These are phyloP conservation scores for Echeneis naucrates DNA, from an alignment of 2,797 vertebrate genomes.

Conservation along the genomic window DNA sequence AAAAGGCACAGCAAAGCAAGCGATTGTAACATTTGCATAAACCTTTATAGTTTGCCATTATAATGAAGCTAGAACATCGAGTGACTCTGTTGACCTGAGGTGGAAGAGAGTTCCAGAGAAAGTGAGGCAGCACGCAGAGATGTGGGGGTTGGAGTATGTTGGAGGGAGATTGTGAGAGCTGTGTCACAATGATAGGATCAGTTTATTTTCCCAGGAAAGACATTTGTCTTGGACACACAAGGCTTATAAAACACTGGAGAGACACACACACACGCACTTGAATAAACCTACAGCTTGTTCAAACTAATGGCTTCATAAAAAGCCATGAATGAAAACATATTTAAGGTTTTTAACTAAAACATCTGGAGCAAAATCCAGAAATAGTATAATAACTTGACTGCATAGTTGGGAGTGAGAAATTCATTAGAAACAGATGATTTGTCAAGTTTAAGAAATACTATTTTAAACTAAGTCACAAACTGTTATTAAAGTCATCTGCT, in stretches of 20 bases:
- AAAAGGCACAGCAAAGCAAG: too few species aligned
- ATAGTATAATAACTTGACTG: too few species aligned
- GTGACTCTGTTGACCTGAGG: constrained; percentile 55
- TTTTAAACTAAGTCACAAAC: too few species aligned
- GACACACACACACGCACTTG: too few species aligned
- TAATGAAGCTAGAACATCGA: not conserved
- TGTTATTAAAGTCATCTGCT: not conserved
- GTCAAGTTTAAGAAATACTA: too few species aligned
- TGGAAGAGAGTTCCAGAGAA: constrained; percentile 1
- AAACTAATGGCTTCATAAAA: not conserved
- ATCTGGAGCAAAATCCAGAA: too few species aligned
- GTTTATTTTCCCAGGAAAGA: not conserved
- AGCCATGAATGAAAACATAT: not conserved
- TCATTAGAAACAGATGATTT: too few species aligned
- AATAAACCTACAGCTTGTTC: not conserved
- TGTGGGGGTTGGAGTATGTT: not conserved
- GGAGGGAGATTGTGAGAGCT: constrained; percentile 3
- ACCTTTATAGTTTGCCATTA: not conserved
- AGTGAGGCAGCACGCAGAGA: not conserved
- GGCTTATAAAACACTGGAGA: too few species aligned
- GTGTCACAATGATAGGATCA: constrained; percentile 3
- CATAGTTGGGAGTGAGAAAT: too few species aligned
- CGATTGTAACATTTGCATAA: too few species aligned
- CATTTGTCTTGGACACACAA: not conserved
- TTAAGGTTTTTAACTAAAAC: not conserved